Conservation (phyloP, 53 echinoderm and acorn worm genomes). For the Paelopatides confundens region DNA sequence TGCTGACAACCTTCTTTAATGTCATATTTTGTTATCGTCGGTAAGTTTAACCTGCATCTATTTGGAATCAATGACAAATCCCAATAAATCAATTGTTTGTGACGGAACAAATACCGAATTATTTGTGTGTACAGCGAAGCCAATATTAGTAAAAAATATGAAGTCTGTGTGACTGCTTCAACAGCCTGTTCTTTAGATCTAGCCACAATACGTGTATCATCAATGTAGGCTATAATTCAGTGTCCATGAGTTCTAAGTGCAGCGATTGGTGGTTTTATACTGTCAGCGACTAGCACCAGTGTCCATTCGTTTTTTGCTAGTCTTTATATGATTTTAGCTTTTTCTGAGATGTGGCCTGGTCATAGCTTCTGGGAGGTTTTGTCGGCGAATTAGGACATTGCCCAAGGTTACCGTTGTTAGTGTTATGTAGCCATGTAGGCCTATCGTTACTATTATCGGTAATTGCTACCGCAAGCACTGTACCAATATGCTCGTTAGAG, state of each 20-base stretch:
- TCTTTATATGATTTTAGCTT: no score
- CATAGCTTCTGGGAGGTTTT: no score
- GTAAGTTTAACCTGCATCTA: background rate
- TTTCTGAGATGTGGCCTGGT: no score
- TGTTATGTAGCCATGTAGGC: no score
- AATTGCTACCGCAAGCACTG: no score
- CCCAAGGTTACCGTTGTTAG: no score
- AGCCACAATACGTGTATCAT: background rate
- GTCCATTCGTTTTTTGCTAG: no score
- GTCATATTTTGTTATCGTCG: background rate
- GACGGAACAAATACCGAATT: background rate
- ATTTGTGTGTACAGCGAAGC: background rate
- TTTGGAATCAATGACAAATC: background rate
- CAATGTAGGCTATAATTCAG: conserved; percentile 13
- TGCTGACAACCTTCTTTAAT: background rate
- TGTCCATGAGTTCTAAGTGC: conserved; percentile 1
- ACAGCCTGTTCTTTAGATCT: background rate
- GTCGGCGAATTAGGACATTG: no score
- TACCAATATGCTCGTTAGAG: no score
- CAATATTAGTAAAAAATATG: background rate
- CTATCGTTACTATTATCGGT: no score
- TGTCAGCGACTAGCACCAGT: background rate
- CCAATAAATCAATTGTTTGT: background rate
- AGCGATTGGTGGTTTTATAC: conserved; percentile 2
- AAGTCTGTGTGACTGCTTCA: background rate